Evolutionary conservation across 2,113 vertebrate species (phyloP), one percentile per base, ranked within the genome.

Genomic region (Melospiza melodia): DNA sequence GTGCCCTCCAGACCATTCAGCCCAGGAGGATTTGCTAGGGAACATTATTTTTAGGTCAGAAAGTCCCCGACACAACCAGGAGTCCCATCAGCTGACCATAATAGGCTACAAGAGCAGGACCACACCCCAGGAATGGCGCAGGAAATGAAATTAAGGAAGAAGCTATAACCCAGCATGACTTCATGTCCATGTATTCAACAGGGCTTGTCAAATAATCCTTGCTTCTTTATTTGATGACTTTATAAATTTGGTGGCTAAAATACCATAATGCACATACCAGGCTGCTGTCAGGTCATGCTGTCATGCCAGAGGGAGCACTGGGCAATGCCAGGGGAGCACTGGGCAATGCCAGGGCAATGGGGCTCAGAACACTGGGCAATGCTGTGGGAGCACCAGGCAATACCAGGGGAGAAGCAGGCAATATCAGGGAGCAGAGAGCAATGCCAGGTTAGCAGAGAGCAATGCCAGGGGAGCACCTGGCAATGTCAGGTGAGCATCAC

Each of bases 401-500:
- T 23, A 18, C 4, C 6, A 2, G 41, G 41, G 13, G 13, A 41
- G 41, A 41, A 41, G 41, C 41, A 41, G 41, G 41, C 41, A 41
- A 41, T 14, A 41, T 41, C 5, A 5, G 13, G 15, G 3, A 69
- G 37, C 30, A 73, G 16, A 6, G 0, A 27, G 30, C 19, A 37
- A 37, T 37, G 37, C 37, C 37, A 37, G 37, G 37, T 37, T 37
- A 69, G 37, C 30, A 73, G 16, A 6, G 0, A 27, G 30, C 39
- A 41, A 41, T n/a, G 4, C 8, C 13, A 11, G 21, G 10, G 8
- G 4, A n/a, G 11, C 3, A 12, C 7, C 11, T 9, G 55, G 19
- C 17, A 79, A 41, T 0, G 1, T 3, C 15, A 5, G 24, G 35
- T 16, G 7, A 87, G 30, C 1, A 3, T 22, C 4, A 3, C 43